Evolutionary conservation across 2,888 invertebrate genomes (phyloP).

Genomic region (Erynnis tages): DNA sequence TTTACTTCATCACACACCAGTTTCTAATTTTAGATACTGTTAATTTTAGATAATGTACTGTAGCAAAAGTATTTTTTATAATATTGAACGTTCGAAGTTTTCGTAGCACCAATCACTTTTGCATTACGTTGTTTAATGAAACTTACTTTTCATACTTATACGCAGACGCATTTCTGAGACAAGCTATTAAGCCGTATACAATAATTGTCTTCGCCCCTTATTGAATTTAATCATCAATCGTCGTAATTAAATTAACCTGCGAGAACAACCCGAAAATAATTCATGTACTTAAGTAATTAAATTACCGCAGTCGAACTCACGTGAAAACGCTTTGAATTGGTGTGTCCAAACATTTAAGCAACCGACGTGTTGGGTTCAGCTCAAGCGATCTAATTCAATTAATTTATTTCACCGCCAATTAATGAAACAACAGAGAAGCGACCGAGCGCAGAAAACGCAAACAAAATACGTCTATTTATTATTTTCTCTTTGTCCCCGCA

Average conservation of each 20-base stretch:
- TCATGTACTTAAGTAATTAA: constrained; percentile 44
- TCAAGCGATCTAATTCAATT: constrained; percentile 75
- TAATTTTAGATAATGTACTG: too few species aligned
- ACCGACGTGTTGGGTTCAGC: constrained; percentile 61
- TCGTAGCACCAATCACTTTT: too few species aligned
- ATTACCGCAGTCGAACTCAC: constrained; percentile 49
- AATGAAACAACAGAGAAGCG: constrained; percentile 71
- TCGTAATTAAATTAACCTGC: constrained; percentile 2
- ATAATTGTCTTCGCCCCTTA: too few species aligned
- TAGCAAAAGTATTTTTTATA: too few species aligned
- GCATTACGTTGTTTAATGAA: too few species aligned
- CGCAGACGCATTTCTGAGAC: too few species aligned
- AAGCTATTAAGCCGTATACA: too few species aligned
- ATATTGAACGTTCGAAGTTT: too few species aligned
- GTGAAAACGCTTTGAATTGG: constrained; percentile 49
- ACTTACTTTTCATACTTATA: too few species aligned
- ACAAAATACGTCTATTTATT: constrained; percentile 79
- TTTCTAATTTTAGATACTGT: too few species aligned
- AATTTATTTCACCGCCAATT: constrained; percentile 75
- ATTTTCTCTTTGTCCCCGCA: constrained; percentile 67
- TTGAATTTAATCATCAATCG: constrained; percentile 1
- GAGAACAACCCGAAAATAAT: constrained; percentile 30
- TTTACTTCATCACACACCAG: too few species aligned
- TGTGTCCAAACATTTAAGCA: constrained; percentile 68
- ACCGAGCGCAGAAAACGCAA: constrained; percentile 68